Evolutionary conservation across 2,113 vertebrate genomes (phyloP).

Genomic region (Petrocephalus zakoni): DNA sequence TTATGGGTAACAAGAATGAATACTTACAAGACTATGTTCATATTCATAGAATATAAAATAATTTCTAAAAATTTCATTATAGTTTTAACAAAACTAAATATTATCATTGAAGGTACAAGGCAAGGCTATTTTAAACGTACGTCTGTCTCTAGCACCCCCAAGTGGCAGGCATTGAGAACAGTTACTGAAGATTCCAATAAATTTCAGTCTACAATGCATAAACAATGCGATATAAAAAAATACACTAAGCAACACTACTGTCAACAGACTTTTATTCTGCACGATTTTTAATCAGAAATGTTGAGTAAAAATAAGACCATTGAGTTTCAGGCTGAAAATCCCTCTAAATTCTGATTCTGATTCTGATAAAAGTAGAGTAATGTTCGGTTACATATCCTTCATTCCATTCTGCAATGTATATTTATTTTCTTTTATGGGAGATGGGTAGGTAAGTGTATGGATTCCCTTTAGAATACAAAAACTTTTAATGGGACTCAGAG

Average conservation of each 20-base stretch:
- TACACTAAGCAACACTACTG: background rate
- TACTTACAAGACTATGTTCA: background rate
- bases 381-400: background rate
- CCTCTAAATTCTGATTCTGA: background rate
- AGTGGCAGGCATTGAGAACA: slow-evolving; percentile 2
- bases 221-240: background rate
- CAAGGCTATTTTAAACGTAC: background rate
- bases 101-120: background rate
- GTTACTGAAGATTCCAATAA: background rate
- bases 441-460: background rate
- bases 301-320: background rate
- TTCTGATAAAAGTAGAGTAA: too few species aligned
- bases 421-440: background rate
- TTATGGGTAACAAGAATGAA: background rate
- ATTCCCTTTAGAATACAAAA: background rate
- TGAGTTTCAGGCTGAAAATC: background rate
- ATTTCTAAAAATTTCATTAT: background rate
- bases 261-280: background rate
- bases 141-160: slow-evolving; percentile 2
- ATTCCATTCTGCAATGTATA: background rate
- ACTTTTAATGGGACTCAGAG: background rate
- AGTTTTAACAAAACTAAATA: background rate
- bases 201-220: background rate
- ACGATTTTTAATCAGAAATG: background rate
- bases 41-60: background rate